Percentiles rank a stretch among this genome's conserved stretches.
phyloP scores from a whole-genome alignment of 2,113 vertebrate species.

The Hydropotes inermis region DNA sequence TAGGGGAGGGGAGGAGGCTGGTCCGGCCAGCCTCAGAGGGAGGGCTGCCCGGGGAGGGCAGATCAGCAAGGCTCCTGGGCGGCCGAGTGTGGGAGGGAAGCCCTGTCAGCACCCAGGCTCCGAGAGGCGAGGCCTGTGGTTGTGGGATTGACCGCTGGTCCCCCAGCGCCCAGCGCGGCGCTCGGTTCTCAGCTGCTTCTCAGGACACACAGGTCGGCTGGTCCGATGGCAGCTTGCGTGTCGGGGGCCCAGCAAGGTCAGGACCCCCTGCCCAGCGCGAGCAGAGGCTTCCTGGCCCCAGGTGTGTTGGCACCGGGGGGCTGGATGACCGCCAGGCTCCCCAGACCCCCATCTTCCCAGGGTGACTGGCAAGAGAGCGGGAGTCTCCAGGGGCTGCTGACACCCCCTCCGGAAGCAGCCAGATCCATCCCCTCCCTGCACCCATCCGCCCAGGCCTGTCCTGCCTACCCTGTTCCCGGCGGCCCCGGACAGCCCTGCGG shows the following conservation, averaged over 20 bases:
- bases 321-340: background rate
- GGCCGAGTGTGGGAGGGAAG: background rate
- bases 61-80: background rate
- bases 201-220: background rate
- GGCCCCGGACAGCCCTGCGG: rapidly evolving
- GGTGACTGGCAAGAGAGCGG: background rate
- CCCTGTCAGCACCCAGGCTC: background rate
- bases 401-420: rapidly evolving
- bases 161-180: rapidly evolving
- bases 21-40: background rate
- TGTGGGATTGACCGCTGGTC: background rate
- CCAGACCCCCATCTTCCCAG: background rate
- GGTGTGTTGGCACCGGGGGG: background rate
- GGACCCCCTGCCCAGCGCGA: background rate
- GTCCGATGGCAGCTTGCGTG: background rate
- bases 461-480: too few relatives aligned
- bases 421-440: rapidly evolving
- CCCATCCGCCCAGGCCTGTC: background rate
- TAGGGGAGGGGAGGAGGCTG: background rate
- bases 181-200: rapidly evolving
- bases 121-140: background rate
- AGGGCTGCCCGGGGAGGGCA: too few relatives aligned
- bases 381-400: background rate
- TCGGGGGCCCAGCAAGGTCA: background rate
- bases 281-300: background rate